phyloP scores from a whole-genome alignment of 2,888 invertebrate species.

The Selenia dentaria region DNA sequence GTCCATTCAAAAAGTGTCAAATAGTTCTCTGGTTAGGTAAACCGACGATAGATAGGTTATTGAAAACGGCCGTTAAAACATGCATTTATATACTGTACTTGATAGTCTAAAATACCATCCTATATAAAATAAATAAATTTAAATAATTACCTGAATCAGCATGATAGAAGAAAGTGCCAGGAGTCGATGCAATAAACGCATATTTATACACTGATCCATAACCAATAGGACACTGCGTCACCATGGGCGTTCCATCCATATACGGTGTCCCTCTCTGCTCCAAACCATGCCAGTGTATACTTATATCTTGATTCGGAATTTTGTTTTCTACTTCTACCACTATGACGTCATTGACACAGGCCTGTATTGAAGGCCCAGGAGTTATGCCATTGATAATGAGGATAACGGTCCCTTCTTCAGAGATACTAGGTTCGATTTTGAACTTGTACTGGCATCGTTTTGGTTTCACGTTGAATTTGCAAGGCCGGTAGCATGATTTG shows the following conservation, averaged over 20 bases:
- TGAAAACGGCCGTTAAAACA: too few relatives aligned
- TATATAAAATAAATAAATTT: too few relatives aligned
- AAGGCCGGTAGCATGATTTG: constrained; percentile 73
- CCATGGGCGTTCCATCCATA: constrained; percentile 91
- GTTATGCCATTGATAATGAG: constrained; percentile 66
- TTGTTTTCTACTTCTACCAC: constrained; percentile 90
- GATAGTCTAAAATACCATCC: too few relatives aligned
- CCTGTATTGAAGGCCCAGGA: constrained; percentile 85
- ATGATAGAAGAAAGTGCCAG: constrained; percentile 91
- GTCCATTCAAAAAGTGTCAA: too few relatives aligned
- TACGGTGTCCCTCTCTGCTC: constrained; percentile 86
- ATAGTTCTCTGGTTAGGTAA: too few relatives aligned
- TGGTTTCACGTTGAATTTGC: constrained; percentile 79
- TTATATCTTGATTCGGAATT: constrained; percentile 87
- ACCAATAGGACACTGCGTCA: constrained; percentile 90
- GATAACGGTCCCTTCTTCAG: constrained; percentile 55
- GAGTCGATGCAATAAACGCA: constrained; percentile 86
- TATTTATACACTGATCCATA: constrained; percentile 89
- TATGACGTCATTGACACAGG: constrained; percentile 89
- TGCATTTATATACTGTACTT: too few relatives aligned
- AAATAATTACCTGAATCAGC: constrained; percentile 87
- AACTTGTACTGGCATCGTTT: constrained; percentile 69
- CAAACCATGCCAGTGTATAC: constrained; percentile 92
- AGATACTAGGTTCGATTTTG: constrained; percentile 60
- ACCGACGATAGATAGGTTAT: too few relatives aligned